phyloP scores from a whole-genome alignment of 2,888 invertebrate species.

The Rutpela maculata region DNA sequence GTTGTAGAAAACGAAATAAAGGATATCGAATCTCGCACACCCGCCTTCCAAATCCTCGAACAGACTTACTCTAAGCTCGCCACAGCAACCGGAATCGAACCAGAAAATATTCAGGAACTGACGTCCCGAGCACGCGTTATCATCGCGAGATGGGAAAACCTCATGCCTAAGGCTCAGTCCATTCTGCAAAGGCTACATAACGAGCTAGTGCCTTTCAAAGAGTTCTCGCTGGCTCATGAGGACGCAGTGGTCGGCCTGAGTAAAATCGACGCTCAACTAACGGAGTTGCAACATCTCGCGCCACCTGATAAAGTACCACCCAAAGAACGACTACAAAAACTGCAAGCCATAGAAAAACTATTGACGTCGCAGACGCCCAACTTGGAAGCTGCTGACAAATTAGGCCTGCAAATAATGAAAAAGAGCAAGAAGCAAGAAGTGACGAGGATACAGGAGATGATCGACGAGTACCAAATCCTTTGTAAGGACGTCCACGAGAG shows the following conservation, averaged over 20 bases:
- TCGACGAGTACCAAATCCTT: slow-evolving; percentile 81
- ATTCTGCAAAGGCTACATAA: slow-evolving; percentile 78
- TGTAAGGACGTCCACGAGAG: slow-evolving; percentile 79
- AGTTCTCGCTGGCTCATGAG: slow-evolving; percentile 84
- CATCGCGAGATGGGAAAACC: slow-evolving; percentile 80
- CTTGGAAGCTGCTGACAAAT: slow-evolving; percentile 78
- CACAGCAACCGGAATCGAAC: slow-evolving; percentile 81
- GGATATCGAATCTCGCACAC: slow-evolving; percentile 76
- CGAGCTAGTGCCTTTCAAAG: slow-evolving; percentile 79
- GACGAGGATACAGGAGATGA: slow-evolving; percentile 77
- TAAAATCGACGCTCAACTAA: slow-evolving; percentile 83
- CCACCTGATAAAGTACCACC: slow-evolving; percentile 72
- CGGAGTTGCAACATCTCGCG: slow-evolving; percentile 81
- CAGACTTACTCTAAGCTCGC: slow-evolving; percentile 83
- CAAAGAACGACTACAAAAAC: slow-evolving; percentile 71
- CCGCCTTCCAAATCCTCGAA: slow-evolving; percentile 80
- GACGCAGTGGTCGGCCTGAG: slow-evolving; percentile 83
- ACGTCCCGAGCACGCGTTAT: slow-evolving; percentile 78
- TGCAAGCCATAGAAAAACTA: slow-evolving; percentile 78
- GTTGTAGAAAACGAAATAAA: slow-evolving; percentile 76
- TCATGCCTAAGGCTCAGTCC: slow-evolving; percentile 78
- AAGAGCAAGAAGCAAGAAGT: slow-evolving; percentile 77
- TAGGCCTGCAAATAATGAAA: slow-evolving; percentile 79
- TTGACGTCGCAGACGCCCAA: slow-evolving; percentile 75
- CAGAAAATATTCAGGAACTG: slow-evolving; percentile 81